phyloP scores from a whole-genome alignment of 2,797 vertebrate genomes.

The Tenualosa ilisha region DNA sequence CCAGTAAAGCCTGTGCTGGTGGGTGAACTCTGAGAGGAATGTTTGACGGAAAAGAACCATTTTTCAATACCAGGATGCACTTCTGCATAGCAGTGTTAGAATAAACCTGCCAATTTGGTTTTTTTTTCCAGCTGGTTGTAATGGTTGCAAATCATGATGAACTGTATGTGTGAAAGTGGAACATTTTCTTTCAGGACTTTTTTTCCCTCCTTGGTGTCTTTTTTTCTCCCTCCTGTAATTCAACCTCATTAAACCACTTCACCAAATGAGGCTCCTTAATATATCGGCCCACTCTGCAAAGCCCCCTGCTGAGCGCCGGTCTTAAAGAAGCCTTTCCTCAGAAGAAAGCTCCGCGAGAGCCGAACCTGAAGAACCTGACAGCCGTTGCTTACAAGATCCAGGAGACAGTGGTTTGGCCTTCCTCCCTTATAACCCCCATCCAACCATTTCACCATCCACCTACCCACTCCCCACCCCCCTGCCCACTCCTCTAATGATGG shows the following conservation, averaged over 20 bases:
- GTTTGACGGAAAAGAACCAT: neutral
- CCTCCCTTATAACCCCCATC: neutral
- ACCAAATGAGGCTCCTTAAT: constrained; percentile 5
- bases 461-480: neutral
- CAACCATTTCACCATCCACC: neutral
- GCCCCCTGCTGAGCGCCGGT: neutral
- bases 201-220: neutral
- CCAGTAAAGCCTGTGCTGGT: neutral
- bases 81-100: neutral
- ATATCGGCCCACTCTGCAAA: neutral
- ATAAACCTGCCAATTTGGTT: neutral
- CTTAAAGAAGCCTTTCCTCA: neutral
- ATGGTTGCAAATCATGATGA: neutral
- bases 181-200: neutral
- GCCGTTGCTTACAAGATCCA: neutral
- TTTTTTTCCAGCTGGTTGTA: neutral
- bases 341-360: neutral
- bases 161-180: neutral
- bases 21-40: neutral
- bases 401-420: neutral
- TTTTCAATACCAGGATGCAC: neutral
- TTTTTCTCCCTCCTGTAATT: neutral
- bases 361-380: neutral
- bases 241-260: constrained; percentile 16
- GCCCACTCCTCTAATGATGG: neutral